These are phyloP conservation scores for Corythornis madagascariensis DNA, from an alignment of 2,113 vertebrate genomes.

Conservation along the genomic window DNA sequence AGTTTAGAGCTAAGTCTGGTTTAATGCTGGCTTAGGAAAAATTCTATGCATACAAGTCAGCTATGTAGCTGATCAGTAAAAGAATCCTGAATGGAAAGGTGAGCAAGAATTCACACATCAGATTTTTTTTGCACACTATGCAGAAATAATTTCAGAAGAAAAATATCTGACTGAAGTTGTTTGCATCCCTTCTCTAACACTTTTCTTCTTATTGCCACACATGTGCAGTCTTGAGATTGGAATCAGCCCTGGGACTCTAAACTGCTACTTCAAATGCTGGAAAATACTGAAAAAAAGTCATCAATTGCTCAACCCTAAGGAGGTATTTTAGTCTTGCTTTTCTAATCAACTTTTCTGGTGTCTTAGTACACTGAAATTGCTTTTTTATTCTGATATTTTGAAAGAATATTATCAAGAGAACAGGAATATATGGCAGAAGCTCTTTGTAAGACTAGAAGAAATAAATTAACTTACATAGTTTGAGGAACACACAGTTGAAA, in stretches of 20 bases:
- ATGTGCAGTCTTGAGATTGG: slow-evolving; percentile 9
- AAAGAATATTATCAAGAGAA: slow-evolving; percentile 67
- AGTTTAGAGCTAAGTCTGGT: not conserved
- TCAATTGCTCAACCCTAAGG: slow-evolving; percentile 47
- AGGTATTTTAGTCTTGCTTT: slow-evolving; percentile 20
- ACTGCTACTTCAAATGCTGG: slow-evolving; percentile 57
- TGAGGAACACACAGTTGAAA: slow-evolving; percentile 58
- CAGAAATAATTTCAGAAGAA: slow-evolving; percentile 33
- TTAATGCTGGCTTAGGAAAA: slow-evolving; percentile 18
- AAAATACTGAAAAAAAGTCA: slow-evolving; percentile 33
- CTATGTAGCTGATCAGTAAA: slow-evolving; percentile 3
- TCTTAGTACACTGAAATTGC: not conserved
- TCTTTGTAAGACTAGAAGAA: slow-evolving; percentile 53
- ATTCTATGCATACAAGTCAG: not conserved
- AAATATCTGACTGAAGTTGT: not conserved
- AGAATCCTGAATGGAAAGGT: slow-evolving; percentile 18
- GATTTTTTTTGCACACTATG: not conserved
- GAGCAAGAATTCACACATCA: slow-evolving; percentile 31
- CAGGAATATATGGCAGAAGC: slow-evolving; percentile 51
- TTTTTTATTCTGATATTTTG: slow-evolving; percentile 29
- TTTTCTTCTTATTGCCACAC: slow-evolving; percentile 36
- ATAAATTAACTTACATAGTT: slow-evolving; percentile 60
- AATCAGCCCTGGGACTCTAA: slow-evolving; percentile 51
- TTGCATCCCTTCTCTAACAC: slow-evolving; percentile 8
- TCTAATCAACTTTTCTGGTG: slow-evolving; percentile 57